Evolutionary conservation across 2,888 invertebrate genomes (phyloP), one percentile per base, ranked within the genome.

Genomic region (Catocala fraxini): DNA sequence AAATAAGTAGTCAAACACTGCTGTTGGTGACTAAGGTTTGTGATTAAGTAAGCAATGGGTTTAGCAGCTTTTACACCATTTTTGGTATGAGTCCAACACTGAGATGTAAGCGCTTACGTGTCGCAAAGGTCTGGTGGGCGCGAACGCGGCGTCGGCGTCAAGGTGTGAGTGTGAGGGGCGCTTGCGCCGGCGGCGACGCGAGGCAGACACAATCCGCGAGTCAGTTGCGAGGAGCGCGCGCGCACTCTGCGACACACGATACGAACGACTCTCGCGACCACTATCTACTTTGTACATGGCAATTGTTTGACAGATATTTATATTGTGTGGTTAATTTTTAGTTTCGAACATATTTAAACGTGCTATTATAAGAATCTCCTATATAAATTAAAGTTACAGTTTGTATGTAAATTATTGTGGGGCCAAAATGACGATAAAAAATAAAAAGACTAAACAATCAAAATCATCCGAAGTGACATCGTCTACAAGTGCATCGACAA

Each of bases 351-450:
- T 91, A 91, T 90, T 90, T 90, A 90, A 89, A 84, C 87, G 76
- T 79, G 78, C 55, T 81, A 71, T 81, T 82, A 79, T 88, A 88
- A 84, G 90, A 91, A 92, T 91, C 90, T 91, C 89, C 63, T 84
- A 71, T 83, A 77, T 71, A 71, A 73, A 78, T 76, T 79, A 80
- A 77, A 80, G 63, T 45, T 73, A 68, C 68, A 76, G 56, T 79
- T 80, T 76, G 73, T 79, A 82, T 77, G 74, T 76, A 73, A 75
- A 81, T 80, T 79, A 84, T 83, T 63, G 89, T 89, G 91, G 77
- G 80, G 87, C 81, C 85, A 94, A 92, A 91, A 94, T 94, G 94
- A 94, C 94, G 79, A 93, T 94, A 85, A 94, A 94, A 91, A 94
- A 93, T 87, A 94, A 94, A 94, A 94, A 94, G 92, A 93, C 91